Conservation (phyloP, 2,888 invertebrate species). For the Timema podura region DNA sequence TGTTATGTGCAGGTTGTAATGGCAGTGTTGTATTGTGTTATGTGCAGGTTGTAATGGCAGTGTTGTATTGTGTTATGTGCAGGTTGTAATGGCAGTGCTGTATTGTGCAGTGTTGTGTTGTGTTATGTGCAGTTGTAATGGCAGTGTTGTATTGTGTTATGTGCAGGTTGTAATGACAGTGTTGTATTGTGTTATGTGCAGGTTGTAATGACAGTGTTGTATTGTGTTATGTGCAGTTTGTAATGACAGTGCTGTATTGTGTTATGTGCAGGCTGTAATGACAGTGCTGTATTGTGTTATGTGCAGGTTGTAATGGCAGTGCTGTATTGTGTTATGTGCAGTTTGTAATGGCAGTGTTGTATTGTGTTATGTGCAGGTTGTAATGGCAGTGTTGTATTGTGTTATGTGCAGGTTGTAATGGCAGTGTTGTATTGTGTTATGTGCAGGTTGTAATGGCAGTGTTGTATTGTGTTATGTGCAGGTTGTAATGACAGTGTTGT, state of each 20-base stretch:
- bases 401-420: slow-evolving; percentile 12
- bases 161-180: slow-evolving; percentile 10
- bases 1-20: slow-evolving; percentile 9
- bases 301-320: slow-evolving; percentile 11
- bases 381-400: slow-evolving; percentile 7
- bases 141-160: background rate
- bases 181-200: slow-evolving; percentile 1
- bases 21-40: slow-evolving; percentile 3
- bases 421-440: background rate
- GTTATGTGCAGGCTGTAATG: slow-evolving; percentile 12
- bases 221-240: slow-evolving; percentile 1
- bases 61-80: background rate
- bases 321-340: background rate
- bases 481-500: slow-evolving; percentile 6
- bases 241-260: slow-evolving; percentile 3
- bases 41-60: slow-evolving; percentile 11
- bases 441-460: slow-evolving; percentile 11
- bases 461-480: slow-evolving; percentile 1
- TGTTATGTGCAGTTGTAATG: slow-evolving; percentile 11
- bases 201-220: slow-evolving; percentile 6
- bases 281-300: background rate
- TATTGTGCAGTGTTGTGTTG: no score
- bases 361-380: slow-evolving; percentile 5
- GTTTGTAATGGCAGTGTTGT: slow-evolving; percentile 6
- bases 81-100: slow-evolving; percentile 11